These are phyloP conservation scores for Scatophagus argus DNA, from an alignment of 2,113 vertebrate genomes.

Conservation along the genomic window DNA sequence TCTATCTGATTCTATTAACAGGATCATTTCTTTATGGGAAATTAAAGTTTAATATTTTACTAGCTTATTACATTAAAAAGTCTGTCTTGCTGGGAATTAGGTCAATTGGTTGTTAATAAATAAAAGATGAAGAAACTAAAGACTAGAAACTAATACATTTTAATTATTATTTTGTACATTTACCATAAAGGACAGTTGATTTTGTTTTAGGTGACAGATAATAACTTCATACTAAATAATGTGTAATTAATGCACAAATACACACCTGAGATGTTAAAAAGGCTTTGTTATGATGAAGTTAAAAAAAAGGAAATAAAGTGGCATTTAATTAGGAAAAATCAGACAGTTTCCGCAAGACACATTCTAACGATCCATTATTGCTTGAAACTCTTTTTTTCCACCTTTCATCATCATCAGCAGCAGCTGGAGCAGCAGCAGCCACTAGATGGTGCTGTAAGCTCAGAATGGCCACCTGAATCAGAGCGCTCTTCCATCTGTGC, in stretches of 20 bases:
- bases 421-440: constrained; percentile 70
- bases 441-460: constrained; percentile 74
- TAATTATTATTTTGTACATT: too few species aligned
- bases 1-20: neutral
- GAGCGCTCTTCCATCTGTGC: constrained; percentile 14
- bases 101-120: neutral
- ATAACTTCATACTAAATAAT: neutral
- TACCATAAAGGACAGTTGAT: neutral
- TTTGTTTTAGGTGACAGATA: constrained; percentile 2
- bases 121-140: constrained; percentile 7
- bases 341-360: neutral
- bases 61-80: neutral
- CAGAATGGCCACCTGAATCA: constrained; percentile 26
- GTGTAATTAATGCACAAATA: neutral
- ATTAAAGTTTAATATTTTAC: neutral
- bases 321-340: too few species aligned
- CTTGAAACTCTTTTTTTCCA: neutral
- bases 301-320: too few species aligned
- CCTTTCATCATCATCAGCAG: neutral
- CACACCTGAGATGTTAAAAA: neutral
- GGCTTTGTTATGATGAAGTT: too few species aligned
- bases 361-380: neutral
- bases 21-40: neutral
- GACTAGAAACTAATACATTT: too few species aligned
- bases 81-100: neutral